Percentiles rank a stretch among this genome's conserved stretches.
Evolutionary conservation across 2,888 invertebrate genomes (phyloP).

Genomic region (Teinopalpus imperialis): DNA sequence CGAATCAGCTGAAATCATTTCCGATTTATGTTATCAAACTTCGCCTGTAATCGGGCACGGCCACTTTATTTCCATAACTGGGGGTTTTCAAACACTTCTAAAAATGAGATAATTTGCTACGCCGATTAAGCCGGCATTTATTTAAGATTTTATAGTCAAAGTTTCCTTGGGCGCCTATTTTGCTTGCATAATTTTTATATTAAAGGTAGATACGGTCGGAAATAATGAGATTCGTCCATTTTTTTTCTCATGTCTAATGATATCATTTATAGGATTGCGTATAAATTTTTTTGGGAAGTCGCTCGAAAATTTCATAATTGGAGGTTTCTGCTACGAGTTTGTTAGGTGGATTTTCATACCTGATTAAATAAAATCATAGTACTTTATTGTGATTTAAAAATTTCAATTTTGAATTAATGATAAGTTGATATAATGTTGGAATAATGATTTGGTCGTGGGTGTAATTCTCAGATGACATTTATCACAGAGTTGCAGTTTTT

Average conservation of each 20-base stretch:
- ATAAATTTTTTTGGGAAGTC: not conserved
- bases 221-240: conserved; percentile 28
- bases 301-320: not conserved
- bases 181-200: conserved; percentile 55
- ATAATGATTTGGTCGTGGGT: too few species aligned
- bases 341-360: too few species aligned
- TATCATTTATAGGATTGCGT: conserved; percentile 17
- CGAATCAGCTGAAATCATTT: conserved; percentile 31
- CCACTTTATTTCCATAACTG: conserved; percentile 47
- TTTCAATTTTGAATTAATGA: too few species aligned
- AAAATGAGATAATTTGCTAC: conserved; percentile 65
- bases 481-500: too few species aligned
- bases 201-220: conserved; percentile 36
- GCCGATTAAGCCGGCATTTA: conserved; percentile 56
- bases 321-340: not conserved
- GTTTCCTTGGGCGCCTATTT: conserved; percentile 43
- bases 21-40: conserved; percentile 31
- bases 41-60: conserved; percentile 35
- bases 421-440: too few species aligned
- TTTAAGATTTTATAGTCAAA: conserved; percentile 55
- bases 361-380: too few species aligned
- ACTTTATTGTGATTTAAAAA: too few species aligned
- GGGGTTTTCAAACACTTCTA: conserved; percentile 35
- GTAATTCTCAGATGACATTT: too few species aligned
- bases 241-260: conserved; percentile 21